Conservation (phyloP, 2,113 vertebrate species). For the Cavia aperea region DNA sequence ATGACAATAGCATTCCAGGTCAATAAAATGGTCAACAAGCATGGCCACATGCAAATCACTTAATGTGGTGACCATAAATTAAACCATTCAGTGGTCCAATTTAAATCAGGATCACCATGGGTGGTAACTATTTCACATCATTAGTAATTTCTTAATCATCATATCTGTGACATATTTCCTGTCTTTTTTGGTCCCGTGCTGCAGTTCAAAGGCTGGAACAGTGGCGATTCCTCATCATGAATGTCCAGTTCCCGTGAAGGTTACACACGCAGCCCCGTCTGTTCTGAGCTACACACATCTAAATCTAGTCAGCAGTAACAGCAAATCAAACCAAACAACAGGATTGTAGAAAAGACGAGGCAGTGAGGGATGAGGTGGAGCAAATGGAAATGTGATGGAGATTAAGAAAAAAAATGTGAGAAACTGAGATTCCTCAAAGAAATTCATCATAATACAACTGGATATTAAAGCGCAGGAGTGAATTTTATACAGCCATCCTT, state of each 20-base stretch:
- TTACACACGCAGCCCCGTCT: not conserved
- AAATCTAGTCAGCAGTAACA: not conserved
- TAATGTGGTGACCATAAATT: not conserved
- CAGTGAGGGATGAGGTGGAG: not conserved
- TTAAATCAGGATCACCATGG: not conserved
- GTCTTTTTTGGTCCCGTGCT: not conserved
- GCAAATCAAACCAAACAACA: slow-evolving; percentile 3
- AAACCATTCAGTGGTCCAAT: not conserved
- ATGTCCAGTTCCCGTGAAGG: not conserved
- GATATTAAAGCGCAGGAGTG: not conserved
- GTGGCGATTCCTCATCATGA: not conserved
- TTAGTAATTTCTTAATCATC: not conserved
- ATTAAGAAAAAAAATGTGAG: not conserved
- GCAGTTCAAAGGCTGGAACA: not conserved
- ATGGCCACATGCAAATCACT: not conserved
- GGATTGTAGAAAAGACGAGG: not conserved
- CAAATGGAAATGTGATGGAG: not conserved
- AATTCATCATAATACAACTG: not conserved
- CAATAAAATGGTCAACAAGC: not conserved
- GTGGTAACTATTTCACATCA: not conserved
- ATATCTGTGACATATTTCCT: not conserved
- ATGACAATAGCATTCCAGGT: not conserved
- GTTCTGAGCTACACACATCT: not conserved
- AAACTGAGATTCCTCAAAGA: not conserved
- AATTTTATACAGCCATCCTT: not conserved